A percentile compares a stretch with the other conserved stretches of the same genome.
Conservation (phyloP, 1,140 invertebrate genomes). For the Heliconius eleuchia region DNA sequence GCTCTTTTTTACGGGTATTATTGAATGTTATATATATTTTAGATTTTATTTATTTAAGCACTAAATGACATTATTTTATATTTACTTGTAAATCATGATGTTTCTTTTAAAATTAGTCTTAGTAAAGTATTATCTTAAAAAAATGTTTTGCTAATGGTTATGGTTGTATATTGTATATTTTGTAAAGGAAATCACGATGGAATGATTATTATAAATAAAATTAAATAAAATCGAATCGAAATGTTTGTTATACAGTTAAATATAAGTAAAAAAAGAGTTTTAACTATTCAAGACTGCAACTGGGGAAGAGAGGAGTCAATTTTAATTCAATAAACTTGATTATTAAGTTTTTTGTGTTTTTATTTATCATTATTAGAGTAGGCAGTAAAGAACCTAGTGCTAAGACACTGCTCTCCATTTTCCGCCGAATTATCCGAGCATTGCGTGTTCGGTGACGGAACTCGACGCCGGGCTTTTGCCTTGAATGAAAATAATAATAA, state of each 20-base stretch:
- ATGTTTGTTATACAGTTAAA: not conserved
- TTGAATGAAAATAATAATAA: too few species aligned
- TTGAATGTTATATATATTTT: not conserved
- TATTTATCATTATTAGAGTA: too few species aligned
- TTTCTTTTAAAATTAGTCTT: not conserved
- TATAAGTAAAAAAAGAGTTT: not conserved
- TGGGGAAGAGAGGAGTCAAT: not conserved
- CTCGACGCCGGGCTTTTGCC: too few species aligned
- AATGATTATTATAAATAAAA: not conserved
- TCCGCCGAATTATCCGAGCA: too few species aligned
- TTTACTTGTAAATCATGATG: not conserved
- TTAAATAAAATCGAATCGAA: not conserved
- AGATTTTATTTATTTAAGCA: not conserved
- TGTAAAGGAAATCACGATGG: not conserved
- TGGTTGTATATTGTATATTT: not conserved
- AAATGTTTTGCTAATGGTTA: not conserved
- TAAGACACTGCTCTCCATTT: too few species aligned
- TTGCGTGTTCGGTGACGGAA: too few species aligned
- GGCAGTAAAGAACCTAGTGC: too few species aligned
- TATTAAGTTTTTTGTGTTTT: too few species aligned
- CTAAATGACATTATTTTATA: not conserved
- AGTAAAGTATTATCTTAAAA: not conserved
- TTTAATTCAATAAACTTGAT: not conserved
- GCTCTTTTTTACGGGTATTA: slow-evolving; percentile 2
- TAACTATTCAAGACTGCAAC: not conserved